Percentiles rank a stretch among this genome's conserved stretches.
Evolutionary conservation across 1,140 invertebrate species (phyloP).

Genomic region (Vanessa atalanta): DNA sequence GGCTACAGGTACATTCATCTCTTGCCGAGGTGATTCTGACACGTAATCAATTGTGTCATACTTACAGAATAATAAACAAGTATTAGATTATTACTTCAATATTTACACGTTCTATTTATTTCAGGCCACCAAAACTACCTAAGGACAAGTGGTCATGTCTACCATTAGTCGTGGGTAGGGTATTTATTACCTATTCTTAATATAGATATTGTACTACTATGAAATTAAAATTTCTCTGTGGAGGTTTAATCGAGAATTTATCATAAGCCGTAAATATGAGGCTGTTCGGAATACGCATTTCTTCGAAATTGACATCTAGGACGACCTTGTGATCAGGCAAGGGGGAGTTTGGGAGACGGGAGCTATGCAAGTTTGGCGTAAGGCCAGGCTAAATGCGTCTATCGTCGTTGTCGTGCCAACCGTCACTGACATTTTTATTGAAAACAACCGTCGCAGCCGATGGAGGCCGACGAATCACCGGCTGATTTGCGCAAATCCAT

Average conservation of each 20-base stretch:
- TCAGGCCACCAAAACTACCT: no score
- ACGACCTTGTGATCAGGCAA: conserved; percentile 65
- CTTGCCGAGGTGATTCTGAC: neutral
- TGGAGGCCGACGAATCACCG: conserved; percentile 60
- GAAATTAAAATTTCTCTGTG: no score
- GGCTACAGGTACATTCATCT: conserved; percentile 37
- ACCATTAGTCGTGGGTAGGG: no score
- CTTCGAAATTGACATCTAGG: conserved; percentile 38
- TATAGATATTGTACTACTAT: no score
- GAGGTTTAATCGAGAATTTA: neutral
- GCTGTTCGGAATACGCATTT: neutral
- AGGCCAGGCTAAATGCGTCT: conserved; percentile 75
- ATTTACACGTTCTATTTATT: no score
- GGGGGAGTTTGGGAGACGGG: conserved; percentile 57
- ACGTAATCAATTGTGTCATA: neutral
- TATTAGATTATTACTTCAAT: no score
- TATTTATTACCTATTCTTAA: no score
- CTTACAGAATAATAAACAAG: no score
- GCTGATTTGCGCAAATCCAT: conserved; percentile 71
- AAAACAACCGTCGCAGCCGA: conserved; percentile 73
- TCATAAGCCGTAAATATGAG: neutral
- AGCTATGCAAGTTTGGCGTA: conserved; percentile 67
- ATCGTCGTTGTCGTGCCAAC: conserved; percentile 70
- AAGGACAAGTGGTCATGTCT: no score
- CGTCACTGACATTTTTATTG: conserved; percentile 75